These are phyloP conservation scores for Botia kubotai DNA, from an alignment of 2,797 vertebrate genomes.

Conservation along the genomic window DNA sequence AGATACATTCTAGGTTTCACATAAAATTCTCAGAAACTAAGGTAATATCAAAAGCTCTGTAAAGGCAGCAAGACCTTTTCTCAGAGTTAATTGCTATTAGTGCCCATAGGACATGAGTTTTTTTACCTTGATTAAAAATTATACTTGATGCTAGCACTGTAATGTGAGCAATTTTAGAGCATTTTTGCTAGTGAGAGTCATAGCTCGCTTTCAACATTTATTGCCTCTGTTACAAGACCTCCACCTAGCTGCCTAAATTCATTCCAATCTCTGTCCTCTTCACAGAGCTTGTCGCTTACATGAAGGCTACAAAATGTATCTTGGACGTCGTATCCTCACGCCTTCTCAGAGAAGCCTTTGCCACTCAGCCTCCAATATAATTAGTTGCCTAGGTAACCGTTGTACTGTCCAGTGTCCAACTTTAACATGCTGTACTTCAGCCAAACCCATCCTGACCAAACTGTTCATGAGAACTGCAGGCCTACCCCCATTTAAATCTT, in stretches of 20 bases:
- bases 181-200: not conserved
- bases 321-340: not conserved
- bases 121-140: not conserved
- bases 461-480: not conserved
- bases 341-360: not conserved
- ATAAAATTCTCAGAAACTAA: conserved; percentile 6
- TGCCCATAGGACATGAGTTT: too few species aligned
- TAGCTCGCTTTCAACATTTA: not conserved
- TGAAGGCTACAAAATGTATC: not conserved
- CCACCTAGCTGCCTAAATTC: not conserved
- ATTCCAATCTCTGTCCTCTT: not conserved
- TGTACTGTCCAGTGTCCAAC: not conserved
- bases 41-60: not conserved
- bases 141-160: not conserved
- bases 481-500: not conserved
- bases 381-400: not conserved
- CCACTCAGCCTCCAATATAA: not conserved
- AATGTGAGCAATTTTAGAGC: not conserved
- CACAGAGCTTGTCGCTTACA: not conserved
- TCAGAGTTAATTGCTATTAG: not conserved
- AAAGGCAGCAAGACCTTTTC: not conserved
- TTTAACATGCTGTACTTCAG: not conserved
- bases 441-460: not conserved
- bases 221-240: not conserved
- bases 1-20: not conserved